Evolutionary conservation across 1,140 invertebrate genomes (phyloP), one percentile per base, ranked within the genome.

Genomic region (Zaprionus inermis): DNA sequence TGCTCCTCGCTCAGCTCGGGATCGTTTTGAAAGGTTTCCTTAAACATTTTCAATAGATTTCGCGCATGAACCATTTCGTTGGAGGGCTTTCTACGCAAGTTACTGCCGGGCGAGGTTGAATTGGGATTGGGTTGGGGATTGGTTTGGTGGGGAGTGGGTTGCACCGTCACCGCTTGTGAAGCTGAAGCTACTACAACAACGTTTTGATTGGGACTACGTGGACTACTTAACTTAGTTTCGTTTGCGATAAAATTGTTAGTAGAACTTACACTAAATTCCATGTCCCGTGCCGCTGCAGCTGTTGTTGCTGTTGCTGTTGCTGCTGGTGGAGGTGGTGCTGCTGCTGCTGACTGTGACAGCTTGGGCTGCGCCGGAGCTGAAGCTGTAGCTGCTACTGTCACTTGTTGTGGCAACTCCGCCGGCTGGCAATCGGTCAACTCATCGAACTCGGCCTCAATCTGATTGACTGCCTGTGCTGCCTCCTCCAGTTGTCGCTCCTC

Each of bases 181-280:
- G 76, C 65, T 58, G 63, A 88, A 81, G 73, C 72, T 80, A 90
- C 80, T 86, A 88, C 90, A 79, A 70, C 81, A 86, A 41, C 36
- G 55, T 71, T 41, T 41, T 65, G 44, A 74, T 36, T 69, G 57
- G 16, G 51, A 76, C 67, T 68, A 66, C 64, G 64, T 56, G 75
- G 80, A 88, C 78, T 83, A 88, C 78, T 83, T 74, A 78, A 71
- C 76, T 52, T 85, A 86, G 68, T 64, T 63, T 75, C 65, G 74
- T 90, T 49, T 49, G 44, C 72, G 77, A 77, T 75, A 77, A 90
- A 86, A 83, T 79, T 86, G 91, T 92, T 91, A 92, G 90, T 91
- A 90, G 84, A 91, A 92, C 91, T 92, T 92, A 92, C 91, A 92
- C 91, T 92, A 91, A 91, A 91, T 86, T 92, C 91, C 84, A 92